phyloP scores from a whole-genome alignment of 2,113 vertebrate genomes.

The Solea solea region DNA sequence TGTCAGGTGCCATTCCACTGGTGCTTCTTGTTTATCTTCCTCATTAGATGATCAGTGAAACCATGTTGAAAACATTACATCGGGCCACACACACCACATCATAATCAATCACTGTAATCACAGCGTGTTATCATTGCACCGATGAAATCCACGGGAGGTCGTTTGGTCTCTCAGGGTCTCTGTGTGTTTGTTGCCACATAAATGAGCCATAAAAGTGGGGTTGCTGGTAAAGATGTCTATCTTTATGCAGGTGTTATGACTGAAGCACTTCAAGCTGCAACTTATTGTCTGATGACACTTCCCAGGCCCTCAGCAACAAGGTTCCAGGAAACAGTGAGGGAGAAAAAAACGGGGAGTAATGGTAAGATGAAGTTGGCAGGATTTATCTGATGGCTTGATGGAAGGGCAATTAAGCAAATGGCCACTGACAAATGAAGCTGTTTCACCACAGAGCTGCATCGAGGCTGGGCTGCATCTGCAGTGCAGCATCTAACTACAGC shows the following conservation, averaged over 20 bases:
- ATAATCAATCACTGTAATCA: conserved; percentile 36
- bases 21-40: conserved; percentile 33
- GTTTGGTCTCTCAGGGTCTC: conserved; percentile 54
- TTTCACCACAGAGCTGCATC: conserved; percentile 5
- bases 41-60: conserved; percentile 36
- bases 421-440: conserved; percentile 14
- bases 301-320: conserved; percentile 43
- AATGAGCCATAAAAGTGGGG: conserved; percentile 76
- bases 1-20: conserved; percentile 25
- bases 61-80: conserved; percentile 23
- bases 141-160: conserved; percentile 42
- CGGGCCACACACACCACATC: conserved; percentile 35
- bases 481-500: neutral
- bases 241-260: conserved; percentile 83
- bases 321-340: conserved; percentile 28
- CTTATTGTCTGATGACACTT: conserved; percentile 69
- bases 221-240: conserved; percentile 79
- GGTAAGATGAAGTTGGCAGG: conserved; percentile 9
- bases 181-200: conserved; percentile 75
- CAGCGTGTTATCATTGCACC: conserved; percentile 55
- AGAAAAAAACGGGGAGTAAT: neutral
- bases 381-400: conserved; percentile 37
- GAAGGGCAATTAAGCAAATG: conserved; percentile 53
- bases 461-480: neutral
- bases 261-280: conserved; percentile 64